Base-by-base conservation (phyloP, 2,888 invertebrate species). In the Euproctis similis region DNA sequence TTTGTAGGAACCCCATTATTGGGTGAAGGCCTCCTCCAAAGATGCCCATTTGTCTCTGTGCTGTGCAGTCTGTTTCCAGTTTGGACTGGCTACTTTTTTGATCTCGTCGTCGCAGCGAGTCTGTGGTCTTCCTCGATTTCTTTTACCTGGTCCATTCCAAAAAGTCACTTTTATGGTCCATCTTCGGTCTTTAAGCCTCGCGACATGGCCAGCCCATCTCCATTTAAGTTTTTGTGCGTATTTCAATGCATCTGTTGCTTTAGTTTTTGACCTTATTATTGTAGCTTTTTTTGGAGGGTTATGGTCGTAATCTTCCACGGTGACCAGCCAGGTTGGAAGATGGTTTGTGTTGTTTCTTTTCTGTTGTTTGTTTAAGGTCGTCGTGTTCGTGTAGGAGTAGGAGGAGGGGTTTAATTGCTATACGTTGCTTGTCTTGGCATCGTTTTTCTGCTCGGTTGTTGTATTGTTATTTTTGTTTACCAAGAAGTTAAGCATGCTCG, bases 401-500 rank as follows among this genome's bases (percentile, higher is more conserved):
- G 29, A 29, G 29, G 29, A 16, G 29, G 22, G 29, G 7, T 3
- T 24, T 22, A 12, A 12, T 24, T 22, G 22, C 22, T 24, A 22
- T 23, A 14, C 13, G 13, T 28, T 26, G 11, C 14, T 26, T 17
- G 12, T 8, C 10, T 17, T 26, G 19, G 16, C 9, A 16, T 22
- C 14, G 29, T 22, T 29, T 14, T 16, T 8, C 7, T 29, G 3
- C 10, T 29, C 10, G 16, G 16, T 8, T 12, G 19, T 25, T 9
- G 10, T 25, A 21, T 19, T 25, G 10, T 9, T 24, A 24, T 22
- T 22, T 34, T 21, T 21, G 21, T 21, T 21, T 3, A 21, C 21
- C 8, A 21, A 4, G 10, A 21, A 21, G 21, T 21, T 38, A 7
- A 38, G 25, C 21, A 34, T 34, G 14, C 34, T 26, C 17, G 38